A percentile compares a stretch with the other conserved stretches of the same genome.
These are phyloP conservation scores for Cheilosia soror DNA, from an alignment of 2,888 invertebrate species.

Conservation along the genomic window DNA sequence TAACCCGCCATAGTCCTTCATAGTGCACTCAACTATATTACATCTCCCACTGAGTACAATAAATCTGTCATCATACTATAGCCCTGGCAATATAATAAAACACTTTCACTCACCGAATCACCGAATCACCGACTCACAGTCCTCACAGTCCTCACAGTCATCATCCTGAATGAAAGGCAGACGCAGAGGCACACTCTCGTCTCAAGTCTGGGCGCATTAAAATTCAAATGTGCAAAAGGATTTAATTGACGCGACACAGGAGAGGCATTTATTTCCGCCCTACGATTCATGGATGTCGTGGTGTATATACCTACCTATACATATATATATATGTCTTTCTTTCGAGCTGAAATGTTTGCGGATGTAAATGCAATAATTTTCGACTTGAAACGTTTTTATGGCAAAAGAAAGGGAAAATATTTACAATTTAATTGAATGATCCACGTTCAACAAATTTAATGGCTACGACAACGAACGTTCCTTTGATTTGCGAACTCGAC, in stretches of 20 bases:
- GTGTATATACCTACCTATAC: neutral
- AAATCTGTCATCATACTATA: constrained; percentile 54
- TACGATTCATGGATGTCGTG: constrained; percentile 3
- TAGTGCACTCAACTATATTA: constrained; percentile 62
- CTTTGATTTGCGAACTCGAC: constrained; percentile 44
- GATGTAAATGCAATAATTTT: constrained; percentile 68
- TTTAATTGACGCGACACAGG: constrained; percentile 71
- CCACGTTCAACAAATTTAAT: constrained; percentile 66
- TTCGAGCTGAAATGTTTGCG: constrained; percentile 39
- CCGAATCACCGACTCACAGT: no score
- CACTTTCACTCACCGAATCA: constrained; percentile 53
- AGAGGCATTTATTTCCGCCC: constrained; percentile 65
- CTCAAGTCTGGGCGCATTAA: constrained; percentile 43
- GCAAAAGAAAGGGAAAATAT: constrained; percentile 52
- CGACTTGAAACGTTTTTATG: constrained; percentile 45
- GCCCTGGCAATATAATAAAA: constrained; percentile 54
- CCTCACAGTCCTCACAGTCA: neutral
- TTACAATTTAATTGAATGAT: constrained; percentile 72
- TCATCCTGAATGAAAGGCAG: constrained; percentile 21
- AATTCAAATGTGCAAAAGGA: constrained; percentile 69
- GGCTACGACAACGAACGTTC: constrained; percentile 33
- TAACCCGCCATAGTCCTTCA: constrained; percentile 46
- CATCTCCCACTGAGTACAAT: constrained; percentile 37
- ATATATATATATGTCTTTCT: constrained; percentile 26
- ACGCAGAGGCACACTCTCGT: constrained; percentile 18